Evolutionary conservation across 2,888 invertebrate genomes (phyloP).

Genomic region (Epistrophe grossulariae): DNA sequence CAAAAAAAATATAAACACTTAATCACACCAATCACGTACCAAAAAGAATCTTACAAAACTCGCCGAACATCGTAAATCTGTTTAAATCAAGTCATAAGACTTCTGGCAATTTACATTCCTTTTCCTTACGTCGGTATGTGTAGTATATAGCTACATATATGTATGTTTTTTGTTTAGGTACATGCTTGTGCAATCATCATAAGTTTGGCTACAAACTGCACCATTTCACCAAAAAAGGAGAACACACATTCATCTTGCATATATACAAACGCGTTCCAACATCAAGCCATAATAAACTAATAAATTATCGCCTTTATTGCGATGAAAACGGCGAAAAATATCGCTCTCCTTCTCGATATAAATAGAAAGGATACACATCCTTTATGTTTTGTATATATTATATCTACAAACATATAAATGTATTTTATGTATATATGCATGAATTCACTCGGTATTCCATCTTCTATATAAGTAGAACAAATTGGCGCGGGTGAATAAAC

Average conservation of each 20-base stretch:
- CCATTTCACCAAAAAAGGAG: conserved; percentile 33
- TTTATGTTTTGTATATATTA: not conserved
- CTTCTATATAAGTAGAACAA: conserved; percentile 46
- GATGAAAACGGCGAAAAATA: conserved; percentile 74
- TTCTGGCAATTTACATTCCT: conserved; percentile 67
- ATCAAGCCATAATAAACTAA: conserved; percentile 69
- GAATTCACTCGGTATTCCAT: conserved; percentile 46
- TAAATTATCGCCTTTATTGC: conserved; percentile 76
- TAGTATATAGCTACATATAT: not conserved
- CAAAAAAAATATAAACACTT: conserved; percentile 50
- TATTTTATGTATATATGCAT: conserved; percentile 5
- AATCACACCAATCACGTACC: conserved; percentile 70
- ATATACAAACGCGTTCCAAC: conserved; percentile 15
- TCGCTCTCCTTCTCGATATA: conserved; percentile 49
- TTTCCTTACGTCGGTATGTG: not conserved
- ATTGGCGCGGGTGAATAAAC: conserved; percentile 1
- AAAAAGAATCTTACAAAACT: conserved; percentile 64
- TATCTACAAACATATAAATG: too few relatives aligned
- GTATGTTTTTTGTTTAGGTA: not conserved
- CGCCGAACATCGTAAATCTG: conserved; percentile 68
- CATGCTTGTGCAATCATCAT: conserved; percentile 68
- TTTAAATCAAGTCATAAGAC: conserved; percentile 69
- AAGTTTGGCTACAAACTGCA: conserved; percentile 59
- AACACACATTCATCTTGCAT: conserved; percentile 40
- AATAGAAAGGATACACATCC: conserved; percentile 47